phyloP scores from a whole-genome alignment of 2,113 vertebrate genomes.

The Anarhynchus alexandrinus region DNA sequence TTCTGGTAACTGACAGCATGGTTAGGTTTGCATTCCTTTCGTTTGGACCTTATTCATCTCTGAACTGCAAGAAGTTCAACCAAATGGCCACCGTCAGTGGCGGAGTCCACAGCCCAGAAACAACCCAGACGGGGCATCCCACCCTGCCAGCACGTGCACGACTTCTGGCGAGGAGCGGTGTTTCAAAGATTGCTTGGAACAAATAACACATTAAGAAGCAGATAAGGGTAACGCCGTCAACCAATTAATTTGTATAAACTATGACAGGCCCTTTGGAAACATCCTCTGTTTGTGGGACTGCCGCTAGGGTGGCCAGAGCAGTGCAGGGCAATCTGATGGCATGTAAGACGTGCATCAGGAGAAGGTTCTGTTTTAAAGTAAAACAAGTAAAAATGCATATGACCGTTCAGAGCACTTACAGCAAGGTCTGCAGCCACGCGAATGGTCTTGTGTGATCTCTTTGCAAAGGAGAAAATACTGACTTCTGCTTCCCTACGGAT shows the following conservation, averaged over 20 bases:
- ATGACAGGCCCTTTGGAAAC: background rate
- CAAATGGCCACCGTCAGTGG: background rate
- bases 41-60: background rate
- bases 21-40: background rate
- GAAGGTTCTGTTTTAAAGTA: background rate
- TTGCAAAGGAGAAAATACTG: background rate
- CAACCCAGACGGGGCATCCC: background rate
- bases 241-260: background rate
- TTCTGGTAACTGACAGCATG: too few relatives aligned
- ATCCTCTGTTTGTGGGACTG: background rate
- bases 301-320: background rate
- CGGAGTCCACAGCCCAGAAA: background rate
- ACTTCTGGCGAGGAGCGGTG: background rate
- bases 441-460: background rate
- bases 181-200: background rate
- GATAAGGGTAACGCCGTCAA: background rate
- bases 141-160: accelerated
- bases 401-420: background rate
- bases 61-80: background rate
- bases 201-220: background rate
- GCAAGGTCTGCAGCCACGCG: background rate
- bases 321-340: accelerated
- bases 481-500: background rate
- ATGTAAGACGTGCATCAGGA: background rate
- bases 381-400: background rate